Base-by-base conservation (phyloP, 2,113 vertebrate genomes). In the Bufo gargarizans region DNA sequence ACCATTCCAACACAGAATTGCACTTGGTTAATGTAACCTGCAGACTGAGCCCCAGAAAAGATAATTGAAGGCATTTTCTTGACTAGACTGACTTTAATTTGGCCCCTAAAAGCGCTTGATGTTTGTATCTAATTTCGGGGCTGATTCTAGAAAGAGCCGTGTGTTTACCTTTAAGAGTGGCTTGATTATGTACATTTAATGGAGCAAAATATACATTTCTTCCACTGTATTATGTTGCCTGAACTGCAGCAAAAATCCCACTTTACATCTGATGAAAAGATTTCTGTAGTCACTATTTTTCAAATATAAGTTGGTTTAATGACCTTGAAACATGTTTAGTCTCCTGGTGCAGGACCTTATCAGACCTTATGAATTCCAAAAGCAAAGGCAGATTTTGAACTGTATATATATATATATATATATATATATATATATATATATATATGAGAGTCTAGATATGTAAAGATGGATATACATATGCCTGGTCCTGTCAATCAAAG, bases 241-340 rank as follows among this genome's bases (percentile, higher is more conserved):
- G 33, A 83, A 69, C 81, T 53, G 81, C 45, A 22, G 81, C 81
- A 49, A 65, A 82, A 63, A 82, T 67, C 80, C 16, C 33, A 17
- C 10, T 81, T 83, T 61, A 83, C 63, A 47, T 83, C 81, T 19
- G 61, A 83, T 83, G 61, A 83, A 61, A 83, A 83, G 81, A 50
- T 65, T n/a, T 65, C 80, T 63, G 58, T 20, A 82, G 80, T 63
- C 47, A 47, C 50, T 50, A 83, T 83, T 69, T 63, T 67, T n/a
- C 6, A 49, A 47, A 83, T 69, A n/a, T 63, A 83, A 65, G 63
- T n/a, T 83, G 13, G 13, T 69, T 83, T 81, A 81, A 81, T 81
- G 79, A 81, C 78, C 61, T 83, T 20, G 17, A 53, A 83, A 67
- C 20, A 83, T 83, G 81, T 83, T 83, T 83, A 83, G 81, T 83